A percentile compares a stretch with the other conserved stretches of the same genome.
Evolutionary conservation across 2,888 invertebrate genomes (phyloP).

Genomic region (Acanthococcus lagerstroemiae): DNA sequence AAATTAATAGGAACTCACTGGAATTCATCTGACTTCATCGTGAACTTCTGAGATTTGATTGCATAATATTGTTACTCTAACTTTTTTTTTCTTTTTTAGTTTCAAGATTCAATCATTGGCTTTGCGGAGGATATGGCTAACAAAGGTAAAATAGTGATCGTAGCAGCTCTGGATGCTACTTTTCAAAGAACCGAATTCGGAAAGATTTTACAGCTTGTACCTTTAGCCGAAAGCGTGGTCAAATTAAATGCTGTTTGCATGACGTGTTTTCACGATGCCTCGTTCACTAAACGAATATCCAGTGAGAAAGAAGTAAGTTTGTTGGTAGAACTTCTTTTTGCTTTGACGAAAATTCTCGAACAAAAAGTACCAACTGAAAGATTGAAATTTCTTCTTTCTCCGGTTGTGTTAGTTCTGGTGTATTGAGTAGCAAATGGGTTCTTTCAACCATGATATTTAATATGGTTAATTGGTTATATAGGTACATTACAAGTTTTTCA

Average conservation of each 20-base stretch:
- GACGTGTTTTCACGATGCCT: slow-evolving; percentile 46
- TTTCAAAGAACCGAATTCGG: slow-evolving; percentile 45
- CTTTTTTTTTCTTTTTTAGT: slow-evolving; percentile 40
- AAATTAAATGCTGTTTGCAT: slow-evolving; percentile 49
- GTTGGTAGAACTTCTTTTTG: neutral
- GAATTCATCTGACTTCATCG: too few species aligned
- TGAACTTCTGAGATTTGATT: too few species aligned
- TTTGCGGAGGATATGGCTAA: slow-evolving; percentile 48
- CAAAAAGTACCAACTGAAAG: too few species aligned
- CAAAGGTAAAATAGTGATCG: slow-evolving; percentile 48
- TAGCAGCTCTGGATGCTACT: slow-evolving; percentile 51
- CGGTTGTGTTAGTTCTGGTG: too few species aligned
- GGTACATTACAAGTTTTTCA: too few species aligned
- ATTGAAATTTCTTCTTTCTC: too few species aligned
- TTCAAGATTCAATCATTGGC: slow-evolving; percentile 44
- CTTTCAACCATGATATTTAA: too few species aligned
- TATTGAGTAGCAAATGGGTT: too few species aligned
- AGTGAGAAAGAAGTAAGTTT: slow-evolving; percentile 44
- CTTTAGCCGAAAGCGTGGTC: slow-evolving; percentile 46
- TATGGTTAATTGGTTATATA: too few species aligned
- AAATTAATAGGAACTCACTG: too few species aligned
- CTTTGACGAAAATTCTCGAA: too few species aligned
- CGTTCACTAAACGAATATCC: slow-evolving; percentile 46
- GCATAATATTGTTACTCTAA: neutral
- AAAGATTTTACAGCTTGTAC: slow-evolving; percentile 46